Conservation (phyloP, 92 coral and sea anemone genomes). For the Phenganax subtilis region DNA sequence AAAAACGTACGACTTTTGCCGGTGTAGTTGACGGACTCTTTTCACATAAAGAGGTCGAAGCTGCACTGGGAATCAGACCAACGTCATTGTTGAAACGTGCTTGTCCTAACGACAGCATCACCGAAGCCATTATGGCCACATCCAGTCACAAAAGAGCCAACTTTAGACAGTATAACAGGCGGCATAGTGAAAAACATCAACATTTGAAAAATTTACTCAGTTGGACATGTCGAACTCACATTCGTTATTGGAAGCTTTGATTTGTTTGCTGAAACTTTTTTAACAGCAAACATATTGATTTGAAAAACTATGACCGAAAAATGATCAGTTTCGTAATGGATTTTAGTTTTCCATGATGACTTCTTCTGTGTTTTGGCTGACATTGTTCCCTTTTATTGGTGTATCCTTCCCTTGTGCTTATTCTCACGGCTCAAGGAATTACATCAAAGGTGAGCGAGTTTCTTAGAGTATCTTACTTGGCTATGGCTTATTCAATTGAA, state of each 20-base stretch:
- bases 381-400: slow-evolving; percentile 15
- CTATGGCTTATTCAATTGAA: no score
- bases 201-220: not conserved
- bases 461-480: not conserved
- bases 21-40: no score
- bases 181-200: slow-evolving; percentile 7
- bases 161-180: slow-evolving; percentile 25
- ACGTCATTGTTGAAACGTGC: no score
- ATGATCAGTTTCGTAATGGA: not conserved
- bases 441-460: slow-evolving; percentile 14
- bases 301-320: not conserved
- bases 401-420: not conserved
- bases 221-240: not conserved
- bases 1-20: no score
- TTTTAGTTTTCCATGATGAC: not conserved
- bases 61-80: no score
- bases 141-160: not conserved
- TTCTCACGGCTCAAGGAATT: not conserved
- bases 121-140: not conserved
- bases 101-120: no score
- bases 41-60: no score
- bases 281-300: not conserved
- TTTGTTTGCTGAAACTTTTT: not conserved
- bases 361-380: slow-evolving; percentile 25
- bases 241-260: not conserved